A percentile compares a stretch with the other conserved stretches of the same genome.
These are phyloP conservation scores for Lordiphosa collinella DNA, from an alignment of 1,140 invertebrate species.

Conservation along the genomic window DNA sequence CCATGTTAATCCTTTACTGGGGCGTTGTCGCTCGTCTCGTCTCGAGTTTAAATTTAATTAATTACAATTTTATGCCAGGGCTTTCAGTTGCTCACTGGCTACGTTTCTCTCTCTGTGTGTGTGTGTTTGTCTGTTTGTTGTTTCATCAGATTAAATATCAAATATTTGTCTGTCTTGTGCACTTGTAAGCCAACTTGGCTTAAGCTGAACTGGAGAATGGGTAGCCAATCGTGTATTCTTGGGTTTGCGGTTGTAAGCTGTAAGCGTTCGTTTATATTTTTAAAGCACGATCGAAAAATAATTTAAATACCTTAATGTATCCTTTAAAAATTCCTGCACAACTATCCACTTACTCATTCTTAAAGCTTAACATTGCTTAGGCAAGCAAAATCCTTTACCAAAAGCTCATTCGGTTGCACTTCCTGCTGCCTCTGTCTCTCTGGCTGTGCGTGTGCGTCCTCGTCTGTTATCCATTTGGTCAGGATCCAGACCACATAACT, in stretches of 20 bases:
- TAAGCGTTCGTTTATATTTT: conserved; percentile 1
- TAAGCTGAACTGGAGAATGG: not conserved
- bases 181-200: conserved; percentile 52
- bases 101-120: not conserved
- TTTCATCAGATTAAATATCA: conserved; percentile 48
- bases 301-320: too few species aligned
- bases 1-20: conserved; percentile 67
- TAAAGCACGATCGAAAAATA: too few species aligned
- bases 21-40: conserved; percentile 25
- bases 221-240: conserved; percentile 28
- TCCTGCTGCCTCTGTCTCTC: conserved; percentile 10
- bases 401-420: conserved; percentile 41
- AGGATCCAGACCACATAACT: conserved; percentile 61
- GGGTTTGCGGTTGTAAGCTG: conserved; percentile 34
- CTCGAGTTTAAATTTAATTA: conserved; percentile 73
- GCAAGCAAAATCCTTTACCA: not conserved
- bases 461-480: conserved; percentile 50
- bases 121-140: conserved; percentile 8
- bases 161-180: conserved; percentile 55
- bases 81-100: conserved; percentile 42
- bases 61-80: conserved; percentile 66
- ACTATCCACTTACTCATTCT: too few species aligned
- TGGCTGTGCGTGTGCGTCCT: conserved; percentile 16
- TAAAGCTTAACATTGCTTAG: not conserved
- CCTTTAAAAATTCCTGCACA: too few species aligned